These are phyloP conservation scores for Steatocranus sp. DNA, from an alignment of 2,797 vertebrate genomes.

Conservation along the genomic window DNA sequence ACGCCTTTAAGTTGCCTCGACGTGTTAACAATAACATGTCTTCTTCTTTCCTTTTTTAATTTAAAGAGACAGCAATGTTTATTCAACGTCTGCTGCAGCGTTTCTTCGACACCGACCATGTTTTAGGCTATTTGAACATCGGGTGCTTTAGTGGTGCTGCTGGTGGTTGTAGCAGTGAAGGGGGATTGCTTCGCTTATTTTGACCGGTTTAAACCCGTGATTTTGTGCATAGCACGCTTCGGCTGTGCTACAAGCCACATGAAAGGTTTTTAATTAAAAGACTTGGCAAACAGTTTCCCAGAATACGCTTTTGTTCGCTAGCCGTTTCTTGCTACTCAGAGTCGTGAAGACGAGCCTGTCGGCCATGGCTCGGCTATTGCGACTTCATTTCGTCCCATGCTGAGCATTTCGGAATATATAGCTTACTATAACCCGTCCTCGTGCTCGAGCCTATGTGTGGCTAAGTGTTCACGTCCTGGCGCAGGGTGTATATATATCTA, in stretches of 20 bases:
- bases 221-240: neutral
- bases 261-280: conserved; percentile 10
- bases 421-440: neutral
- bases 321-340: conserved; percentile 45
- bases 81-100: conserved; percentile 46
- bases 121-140: conserved; percentile 66
- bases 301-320: conserved; percentile 71
- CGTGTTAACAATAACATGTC: conserved; percentile 16
- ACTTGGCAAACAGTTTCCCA: conserved; percentile 37
- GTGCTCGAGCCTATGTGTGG: neutral
- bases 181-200: conserved; percentile 1
- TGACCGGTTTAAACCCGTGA: neutral
- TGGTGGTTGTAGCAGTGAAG: neutral
- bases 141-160: conserved; percentile 15
- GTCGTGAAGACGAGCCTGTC: conserved; percentile 67
- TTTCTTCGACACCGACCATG: conserved; percentile 74
- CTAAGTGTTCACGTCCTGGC: neutral
- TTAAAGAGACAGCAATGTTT: conserved; percentile 61
- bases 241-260: neutral
- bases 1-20: neutral
- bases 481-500: neutral
- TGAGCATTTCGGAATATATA: conserved; percentile 17
- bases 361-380: conserved; percentile 68
- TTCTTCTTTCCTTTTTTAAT: neutral
- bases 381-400: conserved; percentile 69